Evolutionary conservation across 2,797 vertebrate genomes (phyloP).

Genomic region (Bradypodion ventrale): DNA sequence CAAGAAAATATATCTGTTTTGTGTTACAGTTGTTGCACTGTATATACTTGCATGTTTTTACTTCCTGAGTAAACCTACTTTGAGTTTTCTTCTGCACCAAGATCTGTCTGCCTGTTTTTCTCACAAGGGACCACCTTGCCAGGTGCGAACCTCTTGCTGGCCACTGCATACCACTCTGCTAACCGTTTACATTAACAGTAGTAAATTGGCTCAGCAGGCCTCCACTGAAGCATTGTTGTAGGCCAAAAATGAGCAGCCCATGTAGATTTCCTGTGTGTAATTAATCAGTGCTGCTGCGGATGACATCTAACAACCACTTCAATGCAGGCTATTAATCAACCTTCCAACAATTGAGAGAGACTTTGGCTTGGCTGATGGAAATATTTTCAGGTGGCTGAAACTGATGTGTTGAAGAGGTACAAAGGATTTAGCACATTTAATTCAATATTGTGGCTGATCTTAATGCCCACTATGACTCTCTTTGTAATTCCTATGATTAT

Average conservation of each 20-base stretch:
- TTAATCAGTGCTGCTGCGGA: slow-evolving; percentile 7
- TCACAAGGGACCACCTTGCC: too few species aligned
- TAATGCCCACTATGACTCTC: background rate
- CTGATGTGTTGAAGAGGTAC: background rate
- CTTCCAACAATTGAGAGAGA: background rate
- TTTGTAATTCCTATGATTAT: background rate
- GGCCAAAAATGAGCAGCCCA: background rate
- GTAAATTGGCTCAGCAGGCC: slow-evolving; percentile 24
- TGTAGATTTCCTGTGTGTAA: slow-evolving; percentile 7
- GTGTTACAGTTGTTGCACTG: too few species aligned
- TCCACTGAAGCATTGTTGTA: background rate
- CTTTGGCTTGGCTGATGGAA: background rate
- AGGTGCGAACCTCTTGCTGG: too few species aligned
- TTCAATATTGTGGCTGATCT: background rate
- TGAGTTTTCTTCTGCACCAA: too few species aligned
- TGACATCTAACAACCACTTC: slow-evolving; percentile 1
- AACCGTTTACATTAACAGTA: too few species aligned
- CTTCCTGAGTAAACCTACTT: too few species aligned
- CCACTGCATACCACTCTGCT: too few species aligned
- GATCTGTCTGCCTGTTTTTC: too few species aligned
- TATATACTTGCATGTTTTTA: too few species aligned
- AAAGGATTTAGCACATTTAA: background rate
- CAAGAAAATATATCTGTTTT: too few species aligned
- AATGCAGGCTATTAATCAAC: background rate
- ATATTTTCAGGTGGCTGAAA: background rate